Conservation (phyloP, 2,797 vertebrate species). For the Percopsis omiscomaycus region DNA sequence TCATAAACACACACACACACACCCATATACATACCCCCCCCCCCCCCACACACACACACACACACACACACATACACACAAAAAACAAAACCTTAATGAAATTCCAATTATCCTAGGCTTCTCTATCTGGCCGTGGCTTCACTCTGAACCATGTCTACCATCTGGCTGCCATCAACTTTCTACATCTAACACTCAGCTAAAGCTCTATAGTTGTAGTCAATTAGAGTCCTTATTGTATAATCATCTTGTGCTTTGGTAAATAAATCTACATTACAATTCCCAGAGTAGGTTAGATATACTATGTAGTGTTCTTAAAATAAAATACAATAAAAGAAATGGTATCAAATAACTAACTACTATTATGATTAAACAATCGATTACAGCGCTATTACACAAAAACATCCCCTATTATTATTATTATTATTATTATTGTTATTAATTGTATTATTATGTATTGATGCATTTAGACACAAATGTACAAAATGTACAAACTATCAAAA, state of each 20-base stretch:
- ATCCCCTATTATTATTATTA: not conserved
- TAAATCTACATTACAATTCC: too few species aligned
- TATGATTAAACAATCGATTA: not conserved
- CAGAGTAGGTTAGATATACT: too few species aligned
- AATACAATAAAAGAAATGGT: too few species aligned
- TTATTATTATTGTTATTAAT: not conserved
- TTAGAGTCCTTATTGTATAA: not conserved
- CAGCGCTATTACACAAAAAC: not conserved
- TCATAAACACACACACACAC: conserved; percentile 29
- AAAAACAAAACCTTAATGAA: conserved; percentile 78
- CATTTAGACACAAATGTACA: not conserved
- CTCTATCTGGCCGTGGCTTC: conserved; percentile 65
- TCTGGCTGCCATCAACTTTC: conserved; percentile 67
- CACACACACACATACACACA: conserved; percentile 29
- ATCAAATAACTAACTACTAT: too few species aligned
- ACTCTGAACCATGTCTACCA: conserved; percentile 75
- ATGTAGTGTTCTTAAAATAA: too few species aligned
- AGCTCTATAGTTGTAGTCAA: conserved; percentile 1
- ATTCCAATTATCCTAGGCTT: conserved; percentile 81
- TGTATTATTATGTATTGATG: not conserved
- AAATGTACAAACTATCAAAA: not conserved
- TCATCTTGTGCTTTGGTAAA: not conserved
- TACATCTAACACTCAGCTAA: conserved; percentile 15
- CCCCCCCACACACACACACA: conserved; percentile 39
- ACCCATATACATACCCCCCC: conserved; percentile 25